phyloP scores from a whole-genome alignment of 2,113 vertebrate species.

The Sinocyclocheilus anshuiensis region DNA sequence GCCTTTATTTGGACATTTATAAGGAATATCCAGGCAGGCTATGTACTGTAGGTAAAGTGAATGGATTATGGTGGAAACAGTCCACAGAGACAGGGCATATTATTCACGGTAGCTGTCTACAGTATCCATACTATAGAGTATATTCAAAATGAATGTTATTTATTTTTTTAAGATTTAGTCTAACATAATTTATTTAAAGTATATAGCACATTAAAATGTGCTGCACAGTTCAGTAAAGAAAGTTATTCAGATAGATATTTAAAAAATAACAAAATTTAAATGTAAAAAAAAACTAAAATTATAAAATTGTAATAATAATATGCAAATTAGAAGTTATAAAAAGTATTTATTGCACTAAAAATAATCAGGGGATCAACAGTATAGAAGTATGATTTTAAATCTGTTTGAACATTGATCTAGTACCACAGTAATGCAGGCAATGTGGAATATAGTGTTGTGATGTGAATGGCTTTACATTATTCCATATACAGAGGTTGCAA shows the following conservation, averaged over 20 bases:
- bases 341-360: background rate
- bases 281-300: no score
- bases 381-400: background rate
- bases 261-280: no score
- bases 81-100: background rate
- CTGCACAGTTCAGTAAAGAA: background rate
- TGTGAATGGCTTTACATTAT: background rate
- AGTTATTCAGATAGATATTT: background rate
- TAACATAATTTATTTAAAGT: background rate
- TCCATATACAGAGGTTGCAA: background rate
- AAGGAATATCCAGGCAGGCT: slow-evolving; percentile 32
- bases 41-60: slow-evolving; percentile 23
- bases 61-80: slow-evolving; percentile 23
- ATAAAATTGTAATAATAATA: background rate
- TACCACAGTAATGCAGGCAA: background rate
- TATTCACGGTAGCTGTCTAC: background rate
- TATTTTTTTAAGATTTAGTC: no score
- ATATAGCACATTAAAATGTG: background rate
- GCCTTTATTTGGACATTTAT: slow-evolving; percentile 56
- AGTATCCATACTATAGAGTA: background rate
- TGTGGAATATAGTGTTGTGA: background rate
- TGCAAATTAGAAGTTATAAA: background rate
- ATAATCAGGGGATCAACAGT: background rate
- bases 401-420: background rate
- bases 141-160: background rate